Evolutionary conservation across 2,113 vertebrate species (phyloP), one percentile per base, ranked within the genome.

Genomic region (Nicator chloris): DNA sequence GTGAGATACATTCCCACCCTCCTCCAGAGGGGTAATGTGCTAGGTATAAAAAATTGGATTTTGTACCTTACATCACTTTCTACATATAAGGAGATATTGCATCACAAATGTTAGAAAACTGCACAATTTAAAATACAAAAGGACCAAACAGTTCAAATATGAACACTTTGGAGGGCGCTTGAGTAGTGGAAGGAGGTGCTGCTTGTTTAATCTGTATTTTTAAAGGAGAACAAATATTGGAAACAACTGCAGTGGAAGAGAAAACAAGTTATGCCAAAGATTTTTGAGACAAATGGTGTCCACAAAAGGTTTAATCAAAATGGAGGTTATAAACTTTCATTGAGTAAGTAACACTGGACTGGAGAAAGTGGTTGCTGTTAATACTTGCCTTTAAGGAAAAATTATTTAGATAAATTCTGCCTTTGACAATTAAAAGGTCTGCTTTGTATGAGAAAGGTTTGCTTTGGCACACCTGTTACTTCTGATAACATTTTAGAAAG

Each of bases 261-360:
- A 35, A 79, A 35, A 59, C 6, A 63, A 80, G 8, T 9, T 15
- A 23, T 53, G 10, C 20, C 17, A 40, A 77, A 35, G 30, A 49
- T 30, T 83, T 44, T 86, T 61, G 33, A 45, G 22, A 51, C 6
- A 69, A 88, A 76, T 49, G 8, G 4, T 76, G 16, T 61, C 1
- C 2, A 10, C 35, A 39, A 69, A 79, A 80, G 2, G 3, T 71
- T 91, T 54, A 56, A 42, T 27, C 14, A 21, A 5, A 5, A 60
- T 61, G 13, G 6, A 28, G 0, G 0, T 56, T 61, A 40, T 18
- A 80, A 85, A 42, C 4, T 57, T 88, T 8, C 17, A 21, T 2
- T 73, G n/a, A 79, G 17, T 50, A 44, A 51, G 8, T 76, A 77
- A 71, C 9, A 31, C 23, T 59, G 15, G 40, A 64, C 28, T 45